Evolutionary conservation across 2,888 invertebrate species (phyloP), one percentile per base, ranked within the genome.

Genomic region (Caenorhabditis sp.): DNA sequence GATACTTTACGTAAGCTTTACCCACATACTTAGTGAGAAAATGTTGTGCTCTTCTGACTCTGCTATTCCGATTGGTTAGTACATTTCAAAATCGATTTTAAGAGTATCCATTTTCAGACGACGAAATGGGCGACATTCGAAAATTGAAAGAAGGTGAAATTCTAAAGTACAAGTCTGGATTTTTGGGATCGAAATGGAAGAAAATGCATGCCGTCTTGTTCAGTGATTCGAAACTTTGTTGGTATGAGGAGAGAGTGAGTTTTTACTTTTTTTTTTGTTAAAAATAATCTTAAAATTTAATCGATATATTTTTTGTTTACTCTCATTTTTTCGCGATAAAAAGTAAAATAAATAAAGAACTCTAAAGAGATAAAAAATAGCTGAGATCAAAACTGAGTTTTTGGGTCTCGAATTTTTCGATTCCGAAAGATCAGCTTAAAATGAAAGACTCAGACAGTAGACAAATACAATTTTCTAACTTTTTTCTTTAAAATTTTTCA

Each of bases 91-190:
- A 10, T 12, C 3, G 17, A 14, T 43, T 17, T 43, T 43, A 10
- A 43, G 6, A 31, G 10, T 31, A 10, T 6, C 5, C 17, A 43
- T 10, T 43, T 43, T 43, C 43, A 43, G 43, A 43, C 6, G 14
- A 43, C 43, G 53, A 24, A 53, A 43, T 43, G 43, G 12, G 14
- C 76, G 78, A 81, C 57, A 24, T 64, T 49, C 72, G 83, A 60
- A 81, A 81, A 66, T 58, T 85, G 12, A 86, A 86, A 76, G 85
- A 85, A 62, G 85, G 85, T n/a, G 67, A 76, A n/a, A 68, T 85
- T 37, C 67, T 83, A 62, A 77, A 82, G 17, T 85, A 79, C 69
- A 84, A 81, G 37, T 67, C 68, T 21, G 83, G 84, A 24, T 75
- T 85, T 57, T 71, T 85, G 59, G 66, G 79, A 37, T 69, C 69